Base-by-base conservation (phyloP, 2,113 vertebrate species). In the Parus major region DNA sequence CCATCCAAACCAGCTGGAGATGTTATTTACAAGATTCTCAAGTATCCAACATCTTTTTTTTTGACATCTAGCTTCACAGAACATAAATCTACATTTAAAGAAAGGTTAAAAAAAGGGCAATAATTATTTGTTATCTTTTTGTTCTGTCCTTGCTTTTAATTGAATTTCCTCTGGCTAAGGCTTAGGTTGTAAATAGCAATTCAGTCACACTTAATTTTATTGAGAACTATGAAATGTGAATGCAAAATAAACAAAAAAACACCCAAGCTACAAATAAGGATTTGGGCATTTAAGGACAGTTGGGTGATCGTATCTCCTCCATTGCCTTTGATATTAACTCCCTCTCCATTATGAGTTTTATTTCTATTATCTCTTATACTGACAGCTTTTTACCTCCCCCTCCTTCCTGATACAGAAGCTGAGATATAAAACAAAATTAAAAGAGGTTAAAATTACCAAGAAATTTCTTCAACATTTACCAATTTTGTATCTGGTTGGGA, bases 1-100 rank as follows among this genome's bases (percentile, higher is more conserved):
- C 90, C 86, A 95, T 91, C 94, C 92, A 96, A 96, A 82, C 8
- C 53, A 97, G 71, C 83, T 95, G 64, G 57, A 70, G 47, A 86
- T 86, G 50, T 91, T 96, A 92, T 93, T 97, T 96, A 97, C 64
- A 96, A 94, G 70, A 33, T 96, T 21, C 52, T 87, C 82, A 92
- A 91, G 39, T 60, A 75, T 28, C 55, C 91, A 85, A 49, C 12
- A 92, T 92, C 59, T 75, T 44, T 50, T 39, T 39, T 7, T 49
- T 27, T 84, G 68, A 94, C 85, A 86, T 50, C 22, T 69, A 53
- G 39, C 55, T 77, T 65, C 73, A 33, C 36, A 83, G 49, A 88
- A 78, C 36, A 33, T 42, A 95, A 90, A 49, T 11, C 7, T 63
- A 59, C 81, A 82, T 27, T 18, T 42, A 29, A 56, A 53, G 50